Evolutionary conservation across 2,888 invertebrate species (phyloP), one percentile per base, ranked within the genome.

Genomic region (Spodoptera picta): DNA sequence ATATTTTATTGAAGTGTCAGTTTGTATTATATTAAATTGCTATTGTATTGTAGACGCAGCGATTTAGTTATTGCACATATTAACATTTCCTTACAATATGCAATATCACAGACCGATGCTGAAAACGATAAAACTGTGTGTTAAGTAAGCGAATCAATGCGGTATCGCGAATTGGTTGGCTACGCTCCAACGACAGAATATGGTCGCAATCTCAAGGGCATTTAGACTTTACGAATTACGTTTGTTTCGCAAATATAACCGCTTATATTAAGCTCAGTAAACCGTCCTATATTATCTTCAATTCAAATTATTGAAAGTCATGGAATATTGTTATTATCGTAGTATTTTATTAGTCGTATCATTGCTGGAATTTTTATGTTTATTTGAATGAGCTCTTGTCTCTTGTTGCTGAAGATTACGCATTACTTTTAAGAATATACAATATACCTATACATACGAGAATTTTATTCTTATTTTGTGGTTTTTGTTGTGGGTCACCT

Each of bases 181-280:
- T 83, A 47, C 75, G 77, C 67, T 88, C 92, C 92, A 91, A 82
- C 78, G 72, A 73, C 68, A 81, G 76, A 86, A 86, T 86, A 86
- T 85, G 83, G 82, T 83, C 76, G 80, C 84, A 76, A 82, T 86
- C 84, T 91, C 91, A 92, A 92, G 91, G 91, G 86, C 90, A 87
- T 79, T 85, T 80, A 60, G 69, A 82, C 77, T 85, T 85, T 82
- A 87, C 77, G 79, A 84, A 77, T 77, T 80, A 82, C 81, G 81
- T 83, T 83, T 84, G 65, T 73, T 77, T 69, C 36, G 57, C 49
- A 58, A 66, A 67, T 67, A 9, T 56, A 49, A 63, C 42, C 23
- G 36, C 19, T 50, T 55, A 27, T 52, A 58, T 46, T 56, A 62
- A 54, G 47, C 50, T 54, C 47, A 61, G 64, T 65, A 59, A 69